These are phyloP conservation scores for Criorhina ranunculi DNA, from an alignment of 2,888 invertebrate genomes.

Conservation along the genomic window DNA sequence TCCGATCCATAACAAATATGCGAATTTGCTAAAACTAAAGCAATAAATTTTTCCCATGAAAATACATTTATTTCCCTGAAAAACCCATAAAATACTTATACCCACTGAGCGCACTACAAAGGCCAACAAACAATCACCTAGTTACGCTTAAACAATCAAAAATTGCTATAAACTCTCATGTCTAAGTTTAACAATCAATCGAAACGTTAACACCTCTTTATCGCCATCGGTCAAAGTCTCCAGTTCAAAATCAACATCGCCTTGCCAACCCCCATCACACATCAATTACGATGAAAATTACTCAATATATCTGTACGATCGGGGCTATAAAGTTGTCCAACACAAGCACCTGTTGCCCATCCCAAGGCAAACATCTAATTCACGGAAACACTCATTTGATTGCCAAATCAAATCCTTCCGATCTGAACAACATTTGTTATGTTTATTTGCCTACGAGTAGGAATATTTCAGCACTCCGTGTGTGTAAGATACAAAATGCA, in stretches of 20 bases:
- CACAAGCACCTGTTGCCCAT: slow-evolving; percentile 51
- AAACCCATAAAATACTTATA: neutral
- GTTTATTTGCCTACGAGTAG: slow-evolving; percentile 36
- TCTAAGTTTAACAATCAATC: slow-evolving; percentile 21
- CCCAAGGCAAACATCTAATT: slow-evolving; percentile 27
- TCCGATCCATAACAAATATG: neutral
- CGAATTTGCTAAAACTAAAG: neutral
- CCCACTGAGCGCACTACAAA: neutral
- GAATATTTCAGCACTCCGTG: slow-evolving; percentile 10
- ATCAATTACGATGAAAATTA: neutral
- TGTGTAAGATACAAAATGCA: slow-evolving; percentile 45
- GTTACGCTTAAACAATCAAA: neutral
- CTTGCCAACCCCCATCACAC: too few species aligned
- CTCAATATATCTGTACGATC: slow-evolving; percentile 24
- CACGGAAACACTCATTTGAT: slow-evolving; percentile 31
- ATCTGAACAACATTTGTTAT: slow-evolving; percentile 46
- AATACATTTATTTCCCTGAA: neutral
- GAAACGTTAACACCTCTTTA: slow-evolving; percentile 3
- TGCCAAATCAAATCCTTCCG: slow-evolving; percentile 56
- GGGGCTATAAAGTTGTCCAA: neutral
- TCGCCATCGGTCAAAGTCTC: slow-evolving; percentile 16
- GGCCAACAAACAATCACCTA: neutral
- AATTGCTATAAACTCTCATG: neutral
- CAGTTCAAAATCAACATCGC: too few species aligned
- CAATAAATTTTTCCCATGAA: neutral